A percentile compares a stretch with the other conserved stretches of the same genome.
Conservation (phyloP, 2,888 invertebrate genomes). For the Brachylomia viminalis region DNA sequence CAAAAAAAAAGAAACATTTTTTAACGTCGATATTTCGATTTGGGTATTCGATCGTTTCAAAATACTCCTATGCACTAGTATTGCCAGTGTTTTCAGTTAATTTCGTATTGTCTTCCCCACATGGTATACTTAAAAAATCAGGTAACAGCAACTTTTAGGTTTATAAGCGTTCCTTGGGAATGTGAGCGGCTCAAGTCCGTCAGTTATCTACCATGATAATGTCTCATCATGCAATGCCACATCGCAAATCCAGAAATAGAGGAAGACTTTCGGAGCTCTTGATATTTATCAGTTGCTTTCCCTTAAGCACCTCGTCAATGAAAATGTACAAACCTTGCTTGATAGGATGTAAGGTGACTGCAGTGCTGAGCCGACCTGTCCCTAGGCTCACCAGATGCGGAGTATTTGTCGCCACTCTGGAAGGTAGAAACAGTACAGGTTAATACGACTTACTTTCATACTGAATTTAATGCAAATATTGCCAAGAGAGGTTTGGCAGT, state of each 20-base stretch:
- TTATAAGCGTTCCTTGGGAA: background rate
- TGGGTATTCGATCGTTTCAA: no score
- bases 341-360: constrained; percentile 97
- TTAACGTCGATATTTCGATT: no score
- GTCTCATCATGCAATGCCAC: background rate
- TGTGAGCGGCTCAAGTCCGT: background rate
- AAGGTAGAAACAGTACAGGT: constrained; percentile 69
- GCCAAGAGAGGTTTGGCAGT: constrained; percentile 2
- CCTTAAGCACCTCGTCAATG: constrained; percentile 72
- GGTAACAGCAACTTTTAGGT: background rate
- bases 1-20: no score
- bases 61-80: no score
- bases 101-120: background rate
- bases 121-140: background rate
- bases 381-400: constrained; percentile 98
- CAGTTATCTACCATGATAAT: background rate
- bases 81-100: background rate
- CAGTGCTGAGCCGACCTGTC: constrained; percentile 96
- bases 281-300: background rate
- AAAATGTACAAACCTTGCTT: constrained; percentile 90
- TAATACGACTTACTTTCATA: background rate
- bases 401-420: constrained; percentile 93
- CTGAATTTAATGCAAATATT: background rate
- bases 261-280: background rate
- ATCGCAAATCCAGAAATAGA: background rate